Evolutionary conservation across 2,113 vertebrate genomes (phyloP).

Genomic region (Notarius lentiginosus): DNA sequence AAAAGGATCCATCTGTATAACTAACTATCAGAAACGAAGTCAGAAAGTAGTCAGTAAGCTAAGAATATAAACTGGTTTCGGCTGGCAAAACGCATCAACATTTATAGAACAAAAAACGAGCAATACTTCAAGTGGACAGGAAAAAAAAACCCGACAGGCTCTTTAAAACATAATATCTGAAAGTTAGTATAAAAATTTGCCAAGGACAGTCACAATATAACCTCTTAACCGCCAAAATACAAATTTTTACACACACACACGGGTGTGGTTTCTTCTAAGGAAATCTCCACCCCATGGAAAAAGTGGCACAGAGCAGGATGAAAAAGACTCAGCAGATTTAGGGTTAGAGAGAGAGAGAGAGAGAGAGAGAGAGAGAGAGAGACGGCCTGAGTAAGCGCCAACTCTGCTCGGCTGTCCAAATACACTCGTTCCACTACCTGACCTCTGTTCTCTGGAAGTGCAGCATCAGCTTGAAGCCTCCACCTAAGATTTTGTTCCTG

Average conservation of each 20-base stretch:
- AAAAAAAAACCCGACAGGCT: not conserved
- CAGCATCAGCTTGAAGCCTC: not conserved
- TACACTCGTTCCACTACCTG: constrained; percentile 45
- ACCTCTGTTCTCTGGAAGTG: constrained; percentile 24
- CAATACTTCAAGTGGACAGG: not conserved
- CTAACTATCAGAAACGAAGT: not conserved
- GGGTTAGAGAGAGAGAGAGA: constrained; percentile 52
- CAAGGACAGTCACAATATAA: not conserved
- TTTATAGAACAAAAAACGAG: not conserved
- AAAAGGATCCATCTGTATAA: not conserved
- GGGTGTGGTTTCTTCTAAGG: constrained; percentile 44
- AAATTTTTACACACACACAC: not conserved
- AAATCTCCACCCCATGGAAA: constrained; percentile 51
- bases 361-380: not conserved
- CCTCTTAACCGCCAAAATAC: not conserved
- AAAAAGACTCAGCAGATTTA: constrained; percentile 56
- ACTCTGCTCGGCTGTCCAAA: constrained; percentile 60
- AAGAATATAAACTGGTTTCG: not conserved
- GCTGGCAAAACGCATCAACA: not conserved
- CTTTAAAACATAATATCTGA: not conserved
- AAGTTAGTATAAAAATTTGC: not conserved
- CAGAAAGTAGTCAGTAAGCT: not conserved
- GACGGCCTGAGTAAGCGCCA: constrained; percentile 64
- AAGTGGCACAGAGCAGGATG: constrained; percentile 45
- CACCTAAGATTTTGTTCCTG: too few relatives aligned